Conservation (phyloP, 2,888 invertebrate species). For the Hyalella azteca region DNA sequence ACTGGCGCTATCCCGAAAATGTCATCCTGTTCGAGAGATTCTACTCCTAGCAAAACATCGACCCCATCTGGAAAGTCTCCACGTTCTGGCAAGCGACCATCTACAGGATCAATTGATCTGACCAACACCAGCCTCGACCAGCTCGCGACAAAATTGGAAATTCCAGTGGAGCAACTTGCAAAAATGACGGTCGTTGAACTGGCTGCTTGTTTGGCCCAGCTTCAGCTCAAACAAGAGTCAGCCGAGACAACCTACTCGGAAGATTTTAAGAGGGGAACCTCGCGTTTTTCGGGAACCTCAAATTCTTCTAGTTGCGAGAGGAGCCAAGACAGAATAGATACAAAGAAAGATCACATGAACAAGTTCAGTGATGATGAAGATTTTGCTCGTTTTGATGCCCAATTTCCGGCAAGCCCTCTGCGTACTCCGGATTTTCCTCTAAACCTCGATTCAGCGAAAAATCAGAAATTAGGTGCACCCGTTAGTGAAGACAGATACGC, state of each 20-base stretch:
- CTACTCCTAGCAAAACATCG: slow-evolving; percentile 53
- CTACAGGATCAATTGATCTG: slow-evolving; percentile 65
- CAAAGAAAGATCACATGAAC: slow-evolving; percentile 26
- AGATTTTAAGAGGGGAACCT: neutral
- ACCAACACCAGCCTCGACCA: slow-evolving; percentile 79
- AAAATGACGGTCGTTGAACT: slow-evolving; percentile 87
- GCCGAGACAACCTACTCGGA: neutral
- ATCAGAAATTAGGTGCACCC: slow-evolving; percentile 46
- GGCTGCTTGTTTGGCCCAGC: slow-evolving; percentile 72
- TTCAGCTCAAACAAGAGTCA: slow-evolving; percentile 58
- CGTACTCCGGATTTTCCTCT: slow-evolving; percentile 54
- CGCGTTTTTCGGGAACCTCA: neutral
- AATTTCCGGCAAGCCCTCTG: slow-evolving; percentile 57
- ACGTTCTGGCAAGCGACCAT: slow-evolving; percentile 63
- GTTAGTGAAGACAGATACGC: slow-evolving; percentile 77
- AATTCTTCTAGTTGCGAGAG: slow-evolving; percentile 6
- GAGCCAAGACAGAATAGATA: neutral
- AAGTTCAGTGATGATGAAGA: slow-evolving; percentile 53
- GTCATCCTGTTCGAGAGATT: slow-evolving; percentile 44
- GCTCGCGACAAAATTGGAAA: slow-evolving; percentile 75
- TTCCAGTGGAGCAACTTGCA: slow-evolving; percentile 78
- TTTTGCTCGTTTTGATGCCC: slow-evolving; percentile 59
- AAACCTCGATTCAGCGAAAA: neutral
- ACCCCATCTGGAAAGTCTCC: slow-evolving; percentile 56
- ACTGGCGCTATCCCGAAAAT: slow-evolving; percentile 53